These are phyloP conservation scores for Amphiprion ocellaris DNA, from an alignment of 2,113 vertebrate genomes.

Conservation along the genomic window DNA sequence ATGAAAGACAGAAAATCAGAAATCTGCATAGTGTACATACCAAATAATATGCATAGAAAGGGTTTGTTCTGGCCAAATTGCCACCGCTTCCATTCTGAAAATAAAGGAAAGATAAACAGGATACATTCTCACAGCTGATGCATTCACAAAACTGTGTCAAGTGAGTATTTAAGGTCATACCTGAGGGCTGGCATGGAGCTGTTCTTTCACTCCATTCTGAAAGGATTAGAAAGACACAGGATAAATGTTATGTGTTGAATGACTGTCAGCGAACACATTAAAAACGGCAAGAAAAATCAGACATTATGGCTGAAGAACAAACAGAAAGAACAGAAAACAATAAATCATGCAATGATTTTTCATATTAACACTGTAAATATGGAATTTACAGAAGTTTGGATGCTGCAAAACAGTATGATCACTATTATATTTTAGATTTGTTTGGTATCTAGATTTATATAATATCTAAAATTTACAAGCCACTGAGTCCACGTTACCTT, in stretches of 20 bases:
- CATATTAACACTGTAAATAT: too few species aligned
- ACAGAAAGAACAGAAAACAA: too few species aligned
- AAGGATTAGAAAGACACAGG: slow-evolving; percentile 1
- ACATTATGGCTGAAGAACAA: too few species aligned
- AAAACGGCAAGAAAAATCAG: too few species aligned
- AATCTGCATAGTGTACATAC: slow-evolving; percentile 10
- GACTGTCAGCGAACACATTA: too few species aligned
- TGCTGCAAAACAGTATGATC: too few species aligned
- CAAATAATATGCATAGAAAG: slow-evolving; percentile 44
- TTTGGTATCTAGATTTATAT: too few species aligned
- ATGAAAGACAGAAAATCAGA: not conserved
- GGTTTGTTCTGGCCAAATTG: slow-evolving; percentile 16
- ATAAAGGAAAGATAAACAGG: not conserved
- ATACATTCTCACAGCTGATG: not conserved
- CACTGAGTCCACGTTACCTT: too few species aligned
- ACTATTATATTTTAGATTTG: not conserved
- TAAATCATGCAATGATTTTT: too few species aligned
- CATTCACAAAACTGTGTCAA: not conserved
- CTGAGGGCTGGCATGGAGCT: not conserved
- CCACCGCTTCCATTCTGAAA: slow-evolving; percentile 34
- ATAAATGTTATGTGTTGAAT: not conserved
- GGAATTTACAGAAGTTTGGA: too few species aligned
- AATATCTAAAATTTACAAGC: too few species aligned
- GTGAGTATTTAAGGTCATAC: slow-evolving; percentile 3
- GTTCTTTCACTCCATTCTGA: slow-evolving; percentile 5